phyloP scores from a whole-genome alignment of 2,113 vertebrate species.

The Paralichthys olivaceus region DNA sequence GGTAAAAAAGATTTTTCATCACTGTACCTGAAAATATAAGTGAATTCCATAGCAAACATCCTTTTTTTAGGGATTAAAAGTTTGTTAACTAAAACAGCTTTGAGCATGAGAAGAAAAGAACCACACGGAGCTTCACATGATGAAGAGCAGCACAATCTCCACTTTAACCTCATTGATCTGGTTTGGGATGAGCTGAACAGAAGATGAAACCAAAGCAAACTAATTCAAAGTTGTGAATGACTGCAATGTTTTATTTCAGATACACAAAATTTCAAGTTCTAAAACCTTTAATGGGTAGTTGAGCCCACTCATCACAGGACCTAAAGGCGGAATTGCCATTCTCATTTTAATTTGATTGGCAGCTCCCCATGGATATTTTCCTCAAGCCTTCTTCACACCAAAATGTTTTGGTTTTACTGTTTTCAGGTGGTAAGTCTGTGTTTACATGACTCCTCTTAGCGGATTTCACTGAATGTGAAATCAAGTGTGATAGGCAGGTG shows the following conservation, averaged over 20 bases:
- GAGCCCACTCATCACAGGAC: background rate
- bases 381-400: conserved; percentile 58
- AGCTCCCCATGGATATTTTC: conserved; percentile 32
- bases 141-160: background rate
- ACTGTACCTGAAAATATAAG: too few relatives aligned
- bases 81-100: too few relatives aligned
- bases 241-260: background rate
- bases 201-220: background rate
- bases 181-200: background rate
- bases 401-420: conserved; percentile 60
- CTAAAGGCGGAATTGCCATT: background rate
- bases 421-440: conserved; percentile 58
- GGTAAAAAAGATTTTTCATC: too few relatives aligned
- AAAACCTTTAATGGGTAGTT: background rate
- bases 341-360: conserved; percentile 23
- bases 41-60: background rate
- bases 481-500: conserved; percentile 49
- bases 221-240: background rate
- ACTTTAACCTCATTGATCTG: background rate
- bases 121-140: background rate
- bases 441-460: conserved; percentile 47
- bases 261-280: background rate
- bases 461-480: conserved; percentile 44
- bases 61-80: background rate
- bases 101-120: background rate